phyloP scores from a whole-genome alignment of 2,113 vertebrate genomes.

The Pituophis catenifer region DNA sequence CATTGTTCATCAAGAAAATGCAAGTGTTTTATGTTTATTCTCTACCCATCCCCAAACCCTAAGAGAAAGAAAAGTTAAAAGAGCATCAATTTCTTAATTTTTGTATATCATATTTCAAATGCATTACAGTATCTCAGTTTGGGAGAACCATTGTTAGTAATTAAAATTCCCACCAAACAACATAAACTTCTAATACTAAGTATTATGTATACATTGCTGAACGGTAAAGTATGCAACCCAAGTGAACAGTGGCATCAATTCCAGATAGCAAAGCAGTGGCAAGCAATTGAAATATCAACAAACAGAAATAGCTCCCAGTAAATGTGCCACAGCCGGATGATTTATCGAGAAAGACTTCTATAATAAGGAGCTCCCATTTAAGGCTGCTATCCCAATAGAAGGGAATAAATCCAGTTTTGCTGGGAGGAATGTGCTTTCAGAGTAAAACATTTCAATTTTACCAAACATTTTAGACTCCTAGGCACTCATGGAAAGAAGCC shows the following conservation, averaged over 20 bases:
- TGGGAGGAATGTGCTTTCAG: background rate
- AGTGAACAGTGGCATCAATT: constrained; percentile 4
- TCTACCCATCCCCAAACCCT: background rate
- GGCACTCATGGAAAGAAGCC: background rate
- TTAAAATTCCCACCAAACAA: constrained; percentile 1
- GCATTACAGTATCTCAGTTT: background rate
- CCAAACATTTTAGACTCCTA: background rate
- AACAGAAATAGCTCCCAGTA: background rate
- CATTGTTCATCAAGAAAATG: constrained; percentile 66
- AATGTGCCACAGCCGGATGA: background rate
- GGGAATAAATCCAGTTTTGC: background rate
- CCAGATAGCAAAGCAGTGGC: background rate
- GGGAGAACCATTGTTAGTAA: background rate
- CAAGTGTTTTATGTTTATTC: constrained; percentile 34
- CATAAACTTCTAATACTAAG: background rate
- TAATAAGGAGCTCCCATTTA: background rate
- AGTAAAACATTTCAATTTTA: background rate
- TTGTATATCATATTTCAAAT: background rate
- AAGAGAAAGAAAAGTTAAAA: constrained; percentile 42
- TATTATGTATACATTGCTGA: constrained; percentile 3
- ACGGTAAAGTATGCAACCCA: background rate
- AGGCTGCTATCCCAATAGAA: background rate
- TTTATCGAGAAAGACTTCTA: background rate
- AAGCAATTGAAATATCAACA: background rate
- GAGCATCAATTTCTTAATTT: constrained; percentile 54